Evolutionary conservation across 2,113 vertebrate genomes (phyloP).

Genomic region (Carlito syrichta): DNA sequence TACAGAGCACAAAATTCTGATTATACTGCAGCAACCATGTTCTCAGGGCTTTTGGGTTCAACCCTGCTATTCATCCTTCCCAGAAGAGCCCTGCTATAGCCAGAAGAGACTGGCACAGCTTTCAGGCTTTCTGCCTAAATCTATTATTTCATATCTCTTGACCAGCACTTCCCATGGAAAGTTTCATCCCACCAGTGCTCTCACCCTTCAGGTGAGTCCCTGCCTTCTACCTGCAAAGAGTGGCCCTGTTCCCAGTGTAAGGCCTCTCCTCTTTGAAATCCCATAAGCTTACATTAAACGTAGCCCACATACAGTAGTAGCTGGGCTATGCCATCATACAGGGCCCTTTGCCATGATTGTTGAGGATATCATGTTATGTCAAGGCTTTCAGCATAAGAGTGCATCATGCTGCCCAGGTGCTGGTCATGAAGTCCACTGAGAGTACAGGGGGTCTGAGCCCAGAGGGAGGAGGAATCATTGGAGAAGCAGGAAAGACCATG

Average conservation of each 20-base stretch:
- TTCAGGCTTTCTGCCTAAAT: background rate
- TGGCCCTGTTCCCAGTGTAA: background rate
- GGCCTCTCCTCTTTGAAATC: background rate
- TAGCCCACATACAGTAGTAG: background rate
- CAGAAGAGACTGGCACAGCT: background rate
- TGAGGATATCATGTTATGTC: conserved; percentile 31
- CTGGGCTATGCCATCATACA: conserved; percentile 58
- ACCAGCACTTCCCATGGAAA: background rate
- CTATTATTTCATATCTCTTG: background rate
- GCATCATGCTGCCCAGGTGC: background rate
- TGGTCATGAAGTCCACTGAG: conserved; percentile 44
- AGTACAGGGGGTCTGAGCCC: background rate
- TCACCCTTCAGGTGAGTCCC: background rate
- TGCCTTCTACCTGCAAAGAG: background rate
- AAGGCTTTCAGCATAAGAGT: conserved; percentile 50
- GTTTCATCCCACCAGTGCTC: background rate
- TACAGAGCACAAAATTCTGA: background rate
- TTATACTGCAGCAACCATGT: background rate
- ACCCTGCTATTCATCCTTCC: background rate
- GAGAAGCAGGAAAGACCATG: conserved; percentile 40
- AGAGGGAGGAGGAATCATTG: conserved; percentile 27
- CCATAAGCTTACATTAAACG: background rate
- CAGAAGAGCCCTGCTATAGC: background rate
- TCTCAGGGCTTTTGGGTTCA: background rate
- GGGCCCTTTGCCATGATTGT: conserved; percentile 44